phyloP scores from a whole-genome alignment of 2,888 invertebrate species.

The Melinaea menophilus region DNA sequence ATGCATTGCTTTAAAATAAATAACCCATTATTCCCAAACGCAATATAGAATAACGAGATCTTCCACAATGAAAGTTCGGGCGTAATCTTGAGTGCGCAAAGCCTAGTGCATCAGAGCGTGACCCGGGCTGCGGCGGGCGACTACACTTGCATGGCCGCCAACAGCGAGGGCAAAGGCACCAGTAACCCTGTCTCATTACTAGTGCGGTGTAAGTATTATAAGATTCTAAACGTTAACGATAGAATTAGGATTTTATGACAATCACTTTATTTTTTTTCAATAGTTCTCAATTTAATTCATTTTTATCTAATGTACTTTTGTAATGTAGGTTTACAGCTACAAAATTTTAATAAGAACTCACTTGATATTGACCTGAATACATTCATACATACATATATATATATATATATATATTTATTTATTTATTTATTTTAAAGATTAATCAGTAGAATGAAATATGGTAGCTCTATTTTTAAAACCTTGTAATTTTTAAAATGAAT shows the following conservation, averaged over 20 bases:
- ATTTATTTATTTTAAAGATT: neutral
- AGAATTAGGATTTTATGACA: neutral
- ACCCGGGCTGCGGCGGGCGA: conserved; percentile 90
- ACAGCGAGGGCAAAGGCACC: conserved; percentile 88
- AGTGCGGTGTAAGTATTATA: conserved; percentile 81
- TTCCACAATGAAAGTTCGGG: conserved; percentile 90
- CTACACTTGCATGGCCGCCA: conserved; percentile 91
- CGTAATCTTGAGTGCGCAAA: conserved; percentile 90
- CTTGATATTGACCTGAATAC: no score
- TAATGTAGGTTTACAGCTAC: no score
- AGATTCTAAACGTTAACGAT: neutral
- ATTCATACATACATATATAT: no score
- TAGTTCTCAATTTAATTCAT: no score
- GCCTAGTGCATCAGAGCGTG: conserved; percentile 90
- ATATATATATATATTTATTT: neutral
- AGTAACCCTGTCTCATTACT: conserved; percentile 84
- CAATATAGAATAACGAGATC: conserved; percentile 84
- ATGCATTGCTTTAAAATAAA: neutral
- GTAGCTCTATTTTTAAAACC: neutral
- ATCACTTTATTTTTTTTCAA: neutral
- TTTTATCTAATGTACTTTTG: no score
- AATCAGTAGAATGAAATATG: conserved; percentile 5
- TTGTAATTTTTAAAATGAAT: neutral
- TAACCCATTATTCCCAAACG: conserved; percentile 2
- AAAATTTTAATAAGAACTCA: no score